Percentiles rank a stretch among this genome's conserved stretches.
phyloP scores from a whole-genome alignment of 1,140 invertebrate genomes.

The Oncopodura yosiiana region DNA sequence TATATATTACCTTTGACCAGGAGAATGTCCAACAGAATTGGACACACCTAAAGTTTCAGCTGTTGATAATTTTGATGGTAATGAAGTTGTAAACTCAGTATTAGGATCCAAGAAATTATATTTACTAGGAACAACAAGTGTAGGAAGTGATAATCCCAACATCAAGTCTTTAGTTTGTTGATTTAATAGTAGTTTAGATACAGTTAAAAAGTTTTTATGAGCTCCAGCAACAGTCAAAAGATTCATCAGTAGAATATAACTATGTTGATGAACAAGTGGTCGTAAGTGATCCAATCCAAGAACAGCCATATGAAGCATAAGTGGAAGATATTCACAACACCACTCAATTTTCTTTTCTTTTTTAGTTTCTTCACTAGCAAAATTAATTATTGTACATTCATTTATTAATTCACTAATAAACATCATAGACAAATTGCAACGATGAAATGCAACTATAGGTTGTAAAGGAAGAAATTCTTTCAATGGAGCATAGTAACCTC shows the following conservation, averaged over 20 bases:
- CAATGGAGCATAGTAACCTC: slow-evolving; percentile 92
- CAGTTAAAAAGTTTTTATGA: slow-evolving; percentile 78
- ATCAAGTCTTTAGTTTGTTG: slow-evolving; percentile 59
- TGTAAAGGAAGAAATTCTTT: slow-evolving; percentile 89
- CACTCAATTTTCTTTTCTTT: slow-evolving; percentile 58
- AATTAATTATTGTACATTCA: slow-evolving; percentile 22
- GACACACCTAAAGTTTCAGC: slow-evolving; percentile 17
- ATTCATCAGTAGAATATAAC: slow-evolving; percentile 85
- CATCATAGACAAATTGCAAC: slow-evolving; percentile 95
- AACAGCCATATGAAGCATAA: slow-evolving; percentile 93
- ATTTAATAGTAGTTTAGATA: slow-evolving; percentile 74
- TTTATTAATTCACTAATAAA: slow-evolving; percentile 82
- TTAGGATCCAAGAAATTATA: slow-evolving; percentile 74
- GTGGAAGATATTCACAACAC: slow-evolving; percentile 79
- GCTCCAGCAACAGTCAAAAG: slow-evolving; percentile 78
- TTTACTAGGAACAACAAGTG: slow-evolving; percentile 52
- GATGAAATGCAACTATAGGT: slow-evolving; percentile 87
- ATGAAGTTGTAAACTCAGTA: slow-evolving; percentile 55
- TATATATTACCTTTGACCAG: not conserved
- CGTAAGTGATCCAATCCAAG: slow-evolving; percentile 83
- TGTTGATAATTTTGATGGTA: not conserved
- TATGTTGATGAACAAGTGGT: slow-evolving; percentile 84
- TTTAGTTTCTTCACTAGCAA: not conserved
- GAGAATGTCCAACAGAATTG: not conserved
- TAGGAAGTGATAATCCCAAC: slow-evolving; percentile 57